A percentile compares a stretch with the other conserved stretches of the same genome.
These are phyloP conservation scores for Rosalia funebris DNA, from an alignment of 2,888 invertebrate species.

Conservation along the genomic window DNA sequence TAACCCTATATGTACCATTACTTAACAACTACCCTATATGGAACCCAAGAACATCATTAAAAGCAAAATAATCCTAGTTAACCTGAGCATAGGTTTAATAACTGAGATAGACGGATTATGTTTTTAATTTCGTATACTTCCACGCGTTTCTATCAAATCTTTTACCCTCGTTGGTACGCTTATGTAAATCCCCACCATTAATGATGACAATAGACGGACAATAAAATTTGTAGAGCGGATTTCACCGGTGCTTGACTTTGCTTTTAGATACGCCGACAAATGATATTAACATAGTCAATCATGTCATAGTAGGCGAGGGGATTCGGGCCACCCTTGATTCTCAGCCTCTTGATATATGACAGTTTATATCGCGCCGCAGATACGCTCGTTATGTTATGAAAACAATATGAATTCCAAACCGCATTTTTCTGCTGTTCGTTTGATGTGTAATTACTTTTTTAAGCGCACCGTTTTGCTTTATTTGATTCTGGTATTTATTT, in stretches of 20 bases:
- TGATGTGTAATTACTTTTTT: conserved; percentile 65
- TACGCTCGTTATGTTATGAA: conserved; percentile 62
- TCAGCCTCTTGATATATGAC: conserved; percentile 62
- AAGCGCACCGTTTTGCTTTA: conserved; percentile 55
- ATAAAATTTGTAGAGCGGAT: conserved; percentile 57
- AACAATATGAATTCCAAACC: conserved; percentile 65
- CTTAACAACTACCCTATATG: no score
- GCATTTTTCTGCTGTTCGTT: conserved; percentile 64
- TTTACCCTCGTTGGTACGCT: conserved; percentile 6
- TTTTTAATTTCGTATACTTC: no score
- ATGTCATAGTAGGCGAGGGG: conserved; percentile 53
- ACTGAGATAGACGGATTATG: no score
- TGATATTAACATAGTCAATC: conserved; percentile 65
- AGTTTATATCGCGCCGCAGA: conserved; percentile 58
- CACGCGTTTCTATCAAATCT: no score
- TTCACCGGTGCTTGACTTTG: conserved; percentile 55
- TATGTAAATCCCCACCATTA: conserved; percentile 36
- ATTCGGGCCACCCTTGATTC: conserved; percentile 42
- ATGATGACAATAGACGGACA: conserved; percentile 41
- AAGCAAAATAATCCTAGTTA: no score
- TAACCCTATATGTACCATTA: no score
- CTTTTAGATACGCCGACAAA: conserved; percentile 58
- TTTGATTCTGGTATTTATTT: conserved; percentile 61
- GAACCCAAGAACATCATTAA: no score
- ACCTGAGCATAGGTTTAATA: no score